These are phyloP conservation scores for Phenganax subtilis DNA, from an alignment of 92 coral and sea anemone species.

Conservation along the genomic window DNA sequence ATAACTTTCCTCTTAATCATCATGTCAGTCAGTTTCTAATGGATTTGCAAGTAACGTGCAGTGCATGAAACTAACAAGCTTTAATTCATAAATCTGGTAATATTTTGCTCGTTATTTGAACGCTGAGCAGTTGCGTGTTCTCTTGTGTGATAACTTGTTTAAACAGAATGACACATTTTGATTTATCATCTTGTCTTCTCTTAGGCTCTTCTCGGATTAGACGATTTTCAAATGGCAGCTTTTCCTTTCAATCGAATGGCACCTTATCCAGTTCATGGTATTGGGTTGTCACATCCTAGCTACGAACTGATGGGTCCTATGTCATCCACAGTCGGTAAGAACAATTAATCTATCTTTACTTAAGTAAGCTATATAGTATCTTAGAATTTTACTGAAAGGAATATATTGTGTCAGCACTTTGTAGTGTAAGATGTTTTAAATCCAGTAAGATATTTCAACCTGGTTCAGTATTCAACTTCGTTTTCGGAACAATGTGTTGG, in stretches of 20 bases:
- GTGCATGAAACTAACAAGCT: constrained; percentile 1
- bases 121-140: not conserved
- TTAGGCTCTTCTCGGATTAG: constrained; percentile 33
- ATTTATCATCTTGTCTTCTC: constrained; percentile 7
- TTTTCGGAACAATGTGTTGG: not conserved
- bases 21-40: constrained; percentile 36
- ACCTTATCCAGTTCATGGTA: constrained; percentile 38
- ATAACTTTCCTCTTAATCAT: constrained; percentile 19
- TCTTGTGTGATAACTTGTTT: not conserved
- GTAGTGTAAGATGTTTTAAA: too few species aligned
- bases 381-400: too few species aligned
- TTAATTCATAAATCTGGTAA: not conserved
- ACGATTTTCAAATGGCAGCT: constrained; percentile 43
- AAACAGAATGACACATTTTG: not conserved
- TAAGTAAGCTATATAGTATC: too few species aligned
- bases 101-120: not conserved
- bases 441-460: too few species aligned
- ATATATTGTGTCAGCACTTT: too few species aligned
- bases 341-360: too few species aligned
- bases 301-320: constrained; percentile 34
- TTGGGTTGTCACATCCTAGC: constrained; percentile 42
- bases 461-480: too few species aligned
- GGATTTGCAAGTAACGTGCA: constrained; percentile 32
- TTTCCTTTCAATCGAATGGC: constrained; percentile 43
- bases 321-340: constrained; percentile 21